Base-by-base conservation (phyloP, 2,113 vertebrate species). In the Naja naja region DNA sequence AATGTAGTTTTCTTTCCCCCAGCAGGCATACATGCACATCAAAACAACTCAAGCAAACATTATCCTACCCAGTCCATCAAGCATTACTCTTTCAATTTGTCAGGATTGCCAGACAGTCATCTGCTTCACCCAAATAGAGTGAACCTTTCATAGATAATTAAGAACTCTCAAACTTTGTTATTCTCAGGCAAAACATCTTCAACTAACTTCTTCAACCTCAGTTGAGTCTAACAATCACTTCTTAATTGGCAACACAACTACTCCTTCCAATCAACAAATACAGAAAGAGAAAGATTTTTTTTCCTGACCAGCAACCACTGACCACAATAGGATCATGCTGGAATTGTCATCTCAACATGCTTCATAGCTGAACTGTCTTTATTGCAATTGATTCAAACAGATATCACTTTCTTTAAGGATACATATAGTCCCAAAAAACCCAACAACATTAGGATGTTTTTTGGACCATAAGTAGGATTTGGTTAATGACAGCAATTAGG, bases 41-140 rank as follows among this genome's bases (percentile, higher is more conserved):
- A 74, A 89, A 87, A 34, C 3, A 87, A 20, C 16, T 34, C 9
- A 60, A 87, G 43, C 43, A 91, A 30, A 39, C 22, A 30, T 55
- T 56, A 85, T 16, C 45, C 5, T 74, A 49, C 5, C n/a, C 5
- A 20, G 16, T 27, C 45, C 69, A 45, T 39, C 49, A 88, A 58
- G 34, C 23, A 27, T 22, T 74, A 34, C 25, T 60, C 3, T 56
- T 89, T 45, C 53, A 27, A 85, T 56, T 34, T 14, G 6, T 52
- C 18, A 11, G 55, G 49, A 39, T 74, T 93, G 86, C 92, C 69
- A 39, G n/a, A 74, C 7, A 39, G 94, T 93, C 20, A 94, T 94
- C 12, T 64, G 47, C 5, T 60, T 88, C 47, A 69, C 74, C 47
- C 93, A 92, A 27, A 47, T 23, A 34, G 47, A 85, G 0, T 52